Conservation (phyloP, 2,113 vertebrate genomes). For the Ptilonorhynchus violaceus region DNA sequence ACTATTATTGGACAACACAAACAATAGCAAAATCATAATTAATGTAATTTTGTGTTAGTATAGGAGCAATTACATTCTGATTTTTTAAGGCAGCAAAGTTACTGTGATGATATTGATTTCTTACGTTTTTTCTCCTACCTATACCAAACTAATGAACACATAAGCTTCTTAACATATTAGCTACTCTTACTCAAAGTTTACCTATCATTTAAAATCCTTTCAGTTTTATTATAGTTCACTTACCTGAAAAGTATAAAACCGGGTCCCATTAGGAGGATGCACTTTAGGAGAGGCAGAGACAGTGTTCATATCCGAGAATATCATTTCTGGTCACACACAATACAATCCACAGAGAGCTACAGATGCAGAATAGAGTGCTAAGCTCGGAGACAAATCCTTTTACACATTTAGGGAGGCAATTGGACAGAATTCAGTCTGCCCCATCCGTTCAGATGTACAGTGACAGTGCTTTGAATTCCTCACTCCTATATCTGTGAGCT, state of each 20-base stretch:
- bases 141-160: not conserved
- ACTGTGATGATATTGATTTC: not conserved
- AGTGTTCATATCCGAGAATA: constrained; percentile 96
- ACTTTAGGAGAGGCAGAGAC: constrained; percentile 94
- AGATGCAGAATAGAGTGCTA: constrained; percentile 67
- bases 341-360: constrained; percentile 81
- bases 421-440: constrained; percentile 71
- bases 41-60: not conserved
- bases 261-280: constrained; percentile 94
- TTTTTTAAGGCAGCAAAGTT: not conserved
- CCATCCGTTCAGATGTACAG: constrained; percentile 62
- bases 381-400: constrained; percentile 75
- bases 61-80: not conserved
- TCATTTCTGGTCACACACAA: constrained; percentile 86
- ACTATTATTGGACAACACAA: not conserved
- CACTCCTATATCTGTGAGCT: constrained; percentile 59
- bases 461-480: constrained; percentile 54
- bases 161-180: constrained; percentile 12
- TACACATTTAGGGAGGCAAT: constrained; percentile 66
- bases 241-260: constrained; percentile 98
- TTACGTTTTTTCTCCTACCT: not conserved
- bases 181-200: constrained; percentile 54
- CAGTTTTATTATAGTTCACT: constrained; percentile 69
- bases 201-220: constrained; percentile 12
- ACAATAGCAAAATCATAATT: not conserved